Base-by-base conservation (phyloP, 2,113 vertebrate genomes). In the Erythrocercus mccallii region DNA sequence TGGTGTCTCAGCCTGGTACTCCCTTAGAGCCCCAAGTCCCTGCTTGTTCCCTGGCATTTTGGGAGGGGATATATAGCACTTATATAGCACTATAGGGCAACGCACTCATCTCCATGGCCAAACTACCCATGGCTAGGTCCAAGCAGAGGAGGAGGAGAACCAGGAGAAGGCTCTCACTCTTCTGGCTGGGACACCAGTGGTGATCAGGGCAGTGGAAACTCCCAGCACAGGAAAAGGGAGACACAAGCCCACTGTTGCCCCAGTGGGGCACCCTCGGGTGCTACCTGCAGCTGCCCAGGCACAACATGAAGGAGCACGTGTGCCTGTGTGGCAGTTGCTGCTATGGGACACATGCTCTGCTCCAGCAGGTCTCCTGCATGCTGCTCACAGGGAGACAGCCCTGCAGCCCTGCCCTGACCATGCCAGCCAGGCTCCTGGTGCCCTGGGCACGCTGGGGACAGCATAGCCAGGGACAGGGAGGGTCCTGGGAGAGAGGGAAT, bases 31-130 rank as follows among this genome's bases (percentile, higher is more conserved):
- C 30, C 5, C 44, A 12, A 1, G 4, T 73, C 25, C 37, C 7
- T 70, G n/a, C 5, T 15, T 0, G 0, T 33, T 31, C 17, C 10
- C 13, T 45, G 18, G 18, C 40, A 12, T 10, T 61, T 51, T 4
- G 13, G 28, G 18, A 80, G 17, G 31, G 33, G 15, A 50, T 56
- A 10, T 37, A 12, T 6, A 69, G 35, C 42, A 48, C 31, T 61
- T 44, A n/a, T n/a, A n/a, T n/a, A n/a, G n/a, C n/a, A n/a, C n/a
- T n/a, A n/a, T n/a, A n/a, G n/a, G 48, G 31, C 19, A 62, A 61
- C 1, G 1, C 31, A 33, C 4, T n/a, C 2, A 5, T 16, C 42
- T 28, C 19, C 25, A 30, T 17, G 27, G 48, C 10, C 19, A 12
- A 15, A 17, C 42, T 48, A 40, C 18, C 31, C 17, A 8, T 37